A percentile compares a stretch with the other conserved stretches of the same genome.
phyloP scores from a whole-genome alignment of 1,140 invertebrate genomes.

The Teleopsis dalmanni region DNA sequence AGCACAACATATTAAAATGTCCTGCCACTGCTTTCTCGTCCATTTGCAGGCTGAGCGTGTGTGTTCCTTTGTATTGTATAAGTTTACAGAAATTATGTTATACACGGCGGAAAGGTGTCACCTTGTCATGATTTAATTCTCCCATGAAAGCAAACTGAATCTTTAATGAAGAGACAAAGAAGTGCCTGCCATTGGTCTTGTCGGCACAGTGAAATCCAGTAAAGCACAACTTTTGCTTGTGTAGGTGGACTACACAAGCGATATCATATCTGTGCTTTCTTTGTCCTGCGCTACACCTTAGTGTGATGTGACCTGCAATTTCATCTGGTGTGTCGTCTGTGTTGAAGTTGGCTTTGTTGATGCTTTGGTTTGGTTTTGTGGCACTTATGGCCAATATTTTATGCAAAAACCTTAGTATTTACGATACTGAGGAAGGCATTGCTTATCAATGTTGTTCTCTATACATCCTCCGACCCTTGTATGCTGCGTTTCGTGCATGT shows the following conservation, averaged over 20 bases:
- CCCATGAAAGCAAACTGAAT: slow-evolving; percentile 37
- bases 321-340: neutral
- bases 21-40: too few species aligned
- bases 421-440: too few species aligned
- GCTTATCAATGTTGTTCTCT: neutral
- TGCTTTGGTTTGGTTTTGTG: slow-evolving; percentile 35
- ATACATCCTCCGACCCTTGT: neutral
- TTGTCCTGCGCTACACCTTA: too few species aligned
- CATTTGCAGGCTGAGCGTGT: neutral
- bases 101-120: slow-evolving; percentile 14
- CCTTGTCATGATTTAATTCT: slow-evolving; percentile 33
- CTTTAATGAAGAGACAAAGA: slow-evolving; percentile 38
- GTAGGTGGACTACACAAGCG: too few species aligned
- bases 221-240: too few species aligned
- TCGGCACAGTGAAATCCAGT: too few species aligned
- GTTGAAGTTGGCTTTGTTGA: neutral
- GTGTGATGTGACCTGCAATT: too few species aligned
- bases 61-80: slow-evolving; percentile 14
- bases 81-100: slow-evolving; percentile 35
- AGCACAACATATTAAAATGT: too few species aligned
- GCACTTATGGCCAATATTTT: slow-evolving; percentile 34
- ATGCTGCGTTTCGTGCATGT: neutral
- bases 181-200: too few species aligned
- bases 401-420: slow-evolving; percentile 28
- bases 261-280: too few species aligned